phyloP scores from a whole-genome alignment of 2,113 vertebrate genomes.

The Spea multiplicata region DNA sequence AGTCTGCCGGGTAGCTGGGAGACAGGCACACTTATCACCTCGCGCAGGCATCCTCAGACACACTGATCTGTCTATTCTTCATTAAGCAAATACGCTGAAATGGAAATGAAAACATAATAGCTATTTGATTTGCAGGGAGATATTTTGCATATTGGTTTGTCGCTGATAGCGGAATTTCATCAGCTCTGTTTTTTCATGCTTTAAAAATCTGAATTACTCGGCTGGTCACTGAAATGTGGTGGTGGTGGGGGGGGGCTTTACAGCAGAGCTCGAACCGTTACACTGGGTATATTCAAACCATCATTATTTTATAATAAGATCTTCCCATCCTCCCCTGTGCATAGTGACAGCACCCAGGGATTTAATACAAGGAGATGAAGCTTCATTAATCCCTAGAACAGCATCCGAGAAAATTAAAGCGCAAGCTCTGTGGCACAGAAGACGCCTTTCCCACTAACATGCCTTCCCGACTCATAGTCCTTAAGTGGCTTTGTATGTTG shows the following conservation, averaged over 20 bases:
- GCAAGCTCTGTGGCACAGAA: not conserved
- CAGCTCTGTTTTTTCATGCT: slow-evolving; percentile 91
- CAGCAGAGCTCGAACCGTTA: slow-evolving; percentile 25
- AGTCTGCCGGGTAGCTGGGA: slow-evolving; percentile 83
- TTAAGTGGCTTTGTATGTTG: too few species aligned
- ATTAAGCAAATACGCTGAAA: slow-evolving; percentile 98
- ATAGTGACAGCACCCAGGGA: not conserved
- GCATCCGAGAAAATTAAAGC: not conserved
- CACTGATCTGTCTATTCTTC: slow-evolving; percentile 98
- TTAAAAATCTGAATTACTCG: slow-evolving; percentile 94
- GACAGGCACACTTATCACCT: slow-evolving; percentile 90
- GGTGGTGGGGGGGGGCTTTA: not conserved
- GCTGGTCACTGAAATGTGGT: slow-evolving; percentile 55
- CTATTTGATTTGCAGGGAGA: slow-evolving; percentile 99
- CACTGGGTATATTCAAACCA: slow-evolving; percentile 3
- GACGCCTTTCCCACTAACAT: too few species aligned
- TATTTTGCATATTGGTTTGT: slow-evolving; percentile 99
- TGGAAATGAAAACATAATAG: slow-evolving; percentile 99
- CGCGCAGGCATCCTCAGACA: slow-evolving; percentile 85
- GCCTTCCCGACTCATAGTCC: too few species aligned
- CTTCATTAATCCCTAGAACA: not conserved
- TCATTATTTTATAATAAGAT: slow-evolving; percentile 9
- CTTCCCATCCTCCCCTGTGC: not conserved
- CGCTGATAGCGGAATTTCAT: slow-evolving; percentile 99
- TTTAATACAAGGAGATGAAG: not conserved